Evolutionary conservation across 1,140 invertebrate species (phyloP).

Genomic region (Aphis craccivora): DNA sequence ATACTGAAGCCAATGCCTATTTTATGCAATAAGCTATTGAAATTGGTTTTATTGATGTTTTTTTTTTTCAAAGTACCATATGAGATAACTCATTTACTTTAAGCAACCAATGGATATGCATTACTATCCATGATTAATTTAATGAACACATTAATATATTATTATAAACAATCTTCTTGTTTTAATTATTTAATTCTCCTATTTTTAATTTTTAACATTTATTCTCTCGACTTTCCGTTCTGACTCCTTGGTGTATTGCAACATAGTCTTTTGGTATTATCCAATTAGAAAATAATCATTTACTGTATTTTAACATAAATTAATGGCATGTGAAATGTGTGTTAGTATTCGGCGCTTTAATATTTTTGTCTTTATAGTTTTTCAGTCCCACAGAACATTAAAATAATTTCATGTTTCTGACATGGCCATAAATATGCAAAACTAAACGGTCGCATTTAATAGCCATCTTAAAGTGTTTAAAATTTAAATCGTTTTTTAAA

Average conservation of each 20-base stretch:
- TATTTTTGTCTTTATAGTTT: not conserved
- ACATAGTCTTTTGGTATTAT: not conserved
- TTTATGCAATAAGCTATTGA: not conserved
- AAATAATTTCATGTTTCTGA: constrained; percentile 15
- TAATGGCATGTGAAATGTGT: not conserved
- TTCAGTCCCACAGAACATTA: not conserved
- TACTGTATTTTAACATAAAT: not conserved
- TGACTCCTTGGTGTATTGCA: not conserved
- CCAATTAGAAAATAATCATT: not conserved
- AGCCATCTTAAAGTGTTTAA: not conserved
- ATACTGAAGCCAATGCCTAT: not conserved
- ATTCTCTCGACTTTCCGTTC: not conserved
- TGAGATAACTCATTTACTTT: not conserved
- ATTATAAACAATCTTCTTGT: not conserved
- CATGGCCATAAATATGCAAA: not conserved
- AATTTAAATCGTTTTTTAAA: not conserved
- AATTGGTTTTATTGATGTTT: not conserved
- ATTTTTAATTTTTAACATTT: not conserved
- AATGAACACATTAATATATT: not conserved
- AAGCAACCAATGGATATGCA: not conserved
- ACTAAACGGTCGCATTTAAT: not conserved
- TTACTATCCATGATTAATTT: not conserved
- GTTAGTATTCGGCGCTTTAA: not conserved
- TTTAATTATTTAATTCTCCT: not conserved
- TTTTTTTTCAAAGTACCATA: not conserved